Evolutionary conservation across 2,888 invertebrate species (phyloP).

Genomic region (Catocala nupta): DNA sequence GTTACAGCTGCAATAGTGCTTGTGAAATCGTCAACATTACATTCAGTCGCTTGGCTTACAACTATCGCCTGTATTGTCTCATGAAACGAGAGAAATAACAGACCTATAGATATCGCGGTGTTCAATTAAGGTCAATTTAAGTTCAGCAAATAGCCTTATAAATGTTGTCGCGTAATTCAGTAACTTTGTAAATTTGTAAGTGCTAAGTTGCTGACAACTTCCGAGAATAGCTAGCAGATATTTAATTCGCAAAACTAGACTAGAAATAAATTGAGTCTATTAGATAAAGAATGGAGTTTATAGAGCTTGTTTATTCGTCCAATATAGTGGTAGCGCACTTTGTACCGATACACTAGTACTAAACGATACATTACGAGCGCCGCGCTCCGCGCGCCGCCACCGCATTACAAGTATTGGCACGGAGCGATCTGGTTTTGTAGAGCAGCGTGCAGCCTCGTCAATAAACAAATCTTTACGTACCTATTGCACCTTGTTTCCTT

Average conservation of each 20-base stretch:
- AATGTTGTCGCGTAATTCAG: too few relatives aligned
- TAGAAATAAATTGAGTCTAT: neutral
- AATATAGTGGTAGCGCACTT: neutral
- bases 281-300: neutral
- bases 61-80: neutral
- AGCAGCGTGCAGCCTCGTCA: too few relatives aligned
- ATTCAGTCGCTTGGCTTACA: neutral
- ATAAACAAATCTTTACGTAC: too few relatives aligned
- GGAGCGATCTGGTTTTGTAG: neutral
- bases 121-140: too few relatives aligned
- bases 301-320: neutral
- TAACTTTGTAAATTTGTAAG: too few relatives aligned
- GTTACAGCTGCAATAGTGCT: conserved; percentile 22
- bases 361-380: conserved; percentile 1
- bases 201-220: too few relatives aligned
- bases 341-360: neutral
- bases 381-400: neutral
- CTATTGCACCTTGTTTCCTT: too few relatives aligned
- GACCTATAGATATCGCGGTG: too few relatives aligned
- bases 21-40: conserved; percentile 13
- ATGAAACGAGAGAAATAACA: too few relatives aligned
- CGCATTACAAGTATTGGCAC: neutral
- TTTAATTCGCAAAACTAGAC: neutral
- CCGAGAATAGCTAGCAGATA: neutral
- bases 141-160: too few relatives aligned